These are phyloP conservation scores for Mandrillus leucophaeus DNA, from an alignment of 2,113 vertebrate genomes.

Conservation along the genomic window DNA sequence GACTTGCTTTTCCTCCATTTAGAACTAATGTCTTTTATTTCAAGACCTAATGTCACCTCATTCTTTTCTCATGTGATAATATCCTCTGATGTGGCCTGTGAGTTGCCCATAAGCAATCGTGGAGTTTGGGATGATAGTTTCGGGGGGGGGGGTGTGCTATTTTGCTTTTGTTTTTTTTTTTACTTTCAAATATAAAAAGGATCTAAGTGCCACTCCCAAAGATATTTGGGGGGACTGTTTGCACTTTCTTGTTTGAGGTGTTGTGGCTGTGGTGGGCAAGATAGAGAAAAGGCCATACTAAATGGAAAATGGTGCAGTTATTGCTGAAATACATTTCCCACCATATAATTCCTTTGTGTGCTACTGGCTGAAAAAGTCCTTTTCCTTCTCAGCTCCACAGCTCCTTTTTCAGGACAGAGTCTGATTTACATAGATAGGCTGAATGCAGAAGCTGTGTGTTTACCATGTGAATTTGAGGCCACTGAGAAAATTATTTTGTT, in stretches of 20 bases:
- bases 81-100: conserved; percentile 2
- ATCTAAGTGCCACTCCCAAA: neutral
- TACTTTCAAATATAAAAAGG: neutral
- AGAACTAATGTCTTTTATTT: neutral
- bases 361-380: neutral
- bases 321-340: neutral
- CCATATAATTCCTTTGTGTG: neutral
- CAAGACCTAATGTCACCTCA: neutral
- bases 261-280: neutral
- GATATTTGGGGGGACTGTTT: neutral
- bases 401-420: neutral
- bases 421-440: neutral
- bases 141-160: neutral
- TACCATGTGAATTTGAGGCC: neutral
- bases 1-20: neutral
- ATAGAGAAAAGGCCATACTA: neutral
- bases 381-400: neutral
- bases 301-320: neutral
- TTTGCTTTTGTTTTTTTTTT: neutral
- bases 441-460: neutral
- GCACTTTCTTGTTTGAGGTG: neutral
- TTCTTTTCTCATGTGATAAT: conserved; percentile 29
- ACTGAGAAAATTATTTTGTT: conserved; percentile 20
- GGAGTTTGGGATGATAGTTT: conserved; percentile 22
- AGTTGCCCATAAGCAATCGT: neutral